Evolutionary conservation across 1,140 invertebrate species (phyloP), one percentile per base, ranked within the genome.

Genomic region (Mactra quadrangularis): DNA sequence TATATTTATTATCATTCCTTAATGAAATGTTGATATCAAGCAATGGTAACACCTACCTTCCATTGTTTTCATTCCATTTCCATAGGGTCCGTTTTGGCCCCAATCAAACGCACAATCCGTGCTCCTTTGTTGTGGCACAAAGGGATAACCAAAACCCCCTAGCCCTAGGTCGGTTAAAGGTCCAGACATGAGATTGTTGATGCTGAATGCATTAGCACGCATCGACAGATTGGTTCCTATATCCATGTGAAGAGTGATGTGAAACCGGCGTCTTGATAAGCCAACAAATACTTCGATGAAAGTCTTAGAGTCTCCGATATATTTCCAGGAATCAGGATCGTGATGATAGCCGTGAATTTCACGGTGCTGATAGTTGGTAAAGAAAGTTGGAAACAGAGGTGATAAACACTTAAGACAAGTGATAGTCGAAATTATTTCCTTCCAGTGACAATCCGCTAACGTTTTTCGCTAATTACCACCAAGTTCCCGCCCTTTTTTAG

Each of bases 101-200:
- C 89, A 90, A 41, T 91, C 89, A 76, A 87, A 91, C 41, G 74
- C 85, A 79, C 89, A 91, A 75, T 91, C 89, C 53, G 87, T 87
- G 79, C 83, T 86, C 62, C 87, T 74, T 64, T 88, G 87, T 13
- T 84, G 82, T 1, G 88, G 86, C 15, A 85, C 87, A 13, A 82
- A 59, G 15, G 71, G 84, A 71, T 82, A 83, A 29, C 72, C 84
- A 55, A 82, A 71, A 50, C 68, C 74, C 47, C 41, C 66, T 17
- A 81, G 68, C 35, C 71, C 79, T 76, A 77, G 50, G 68, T 85
- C 84, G 47, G 27, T 60, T 35, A 82, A 45, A 38, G 70, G 79
- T 29, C 79, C 79, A 33, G 79, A 82, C 79, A 82, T 82, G 13
- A 82, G 70, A 55, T 31, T 74, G 35, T 22, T 66, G 33, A 82